Evolutionary conservation across 1,140 invertebrate genomes (phyloP).

Genomic region (Pseudomyrmex cubaensis): DNA sequence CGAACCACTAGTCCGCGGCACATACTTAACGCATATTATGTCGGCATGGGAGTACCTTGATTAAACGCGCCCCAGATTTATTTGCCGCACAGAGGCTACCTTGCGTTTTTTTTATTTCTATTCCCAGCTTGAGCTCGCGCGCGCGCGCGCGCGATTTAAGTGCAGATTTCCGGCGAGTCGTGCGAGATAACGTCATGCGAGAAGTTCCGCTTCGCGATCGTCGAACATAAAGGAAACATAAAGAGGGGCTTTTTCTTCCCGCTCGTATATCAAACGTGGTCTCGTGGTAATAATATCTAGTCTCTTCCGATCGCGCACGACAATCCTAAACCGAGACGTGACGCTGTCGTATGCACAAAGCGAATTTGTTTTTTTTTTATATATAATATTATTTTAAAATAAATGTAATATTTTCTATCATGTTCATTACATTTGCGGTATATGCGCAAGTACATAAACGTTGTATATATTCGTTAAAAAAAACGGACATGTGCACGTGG

Average conservation of each 20-base stretch:
- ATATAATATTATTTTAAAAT: too few species aligned
- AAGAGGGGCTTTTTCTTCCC: slow-evolving; percentile 48
- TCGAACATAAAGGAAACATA: slow-evolving; percentile 49
- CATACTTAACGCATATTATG: slow-evolving; percentile 42
- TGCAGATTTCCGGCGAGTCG: slow-evolving; percentile 67
- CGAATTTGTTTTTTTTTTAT: too few species aligned
- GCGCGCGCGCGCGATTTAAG: slow-evolving; percentile 64
- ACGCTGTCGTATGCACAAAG: neutral
- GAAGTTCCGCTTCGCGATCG: slow-evolving; percentile 41
- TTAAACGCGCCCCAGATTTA: slow-evolving; percentile 35
- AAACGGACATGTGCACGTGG: slow-evolving; percentile 16
- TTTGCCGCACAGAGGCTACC: slow-evolving; percentile 20
- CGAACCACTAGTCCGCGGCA: neutral
- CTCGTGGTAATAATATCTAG: slow-evolving; percentile 70
- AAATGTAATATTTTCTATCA: too few species aligned
- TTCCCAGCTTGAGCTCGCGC: slow-evolving; percentile 33
- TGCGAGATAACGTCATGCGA: slow-evolving; percentile 58
- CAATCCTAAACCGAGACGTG: slow-evolving; percentile 45
- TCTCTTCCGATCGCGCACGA: slow-evolving; percentile 64
- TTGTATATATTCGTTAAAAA: neutral
- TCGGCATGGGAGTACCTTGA: slow-evolving; percentile 23
- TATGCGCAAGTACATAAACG: neutral
- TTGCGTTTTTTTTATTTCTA: slow-evolving; percentile 45
- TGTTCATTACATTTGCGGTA: too few species aligned
- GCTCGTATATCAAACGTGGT: slow-evolving; percentile 63